phyloP scores from a whole-genome alignment of 2,797 vertebrate genomes.

The Notamacropus eugenii region DNA sequence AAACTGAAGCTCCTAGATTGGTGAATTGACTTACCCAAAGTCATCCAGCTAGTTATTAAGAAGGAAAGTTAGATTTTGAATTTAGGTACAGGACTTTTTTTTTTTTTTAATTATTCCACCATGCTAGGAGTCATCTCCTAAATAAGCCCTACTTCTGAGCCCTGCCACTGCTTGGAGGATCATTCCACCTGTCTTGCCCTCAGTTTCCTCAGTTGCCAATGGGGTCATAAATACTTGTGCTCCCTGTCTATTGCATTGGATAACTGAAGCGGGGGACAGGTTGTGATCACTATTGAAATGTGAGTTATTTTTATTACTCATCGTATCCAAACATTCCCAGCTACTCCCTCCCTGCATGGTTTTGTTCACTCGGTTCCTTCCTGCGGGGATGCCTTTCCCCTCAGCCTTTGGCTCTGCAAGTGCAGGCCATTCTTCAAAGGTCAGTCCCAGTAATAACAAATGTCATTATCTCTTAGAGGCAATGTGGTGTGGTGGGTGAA shows the following conservation, averaged over 20 bases:
- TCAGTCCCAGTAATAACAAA: not conserved
- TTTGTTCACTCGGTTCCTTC: not conserved
- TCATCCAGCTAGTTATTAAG: constrained; percentile 24
- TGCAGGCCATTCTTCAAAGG: not conserved
- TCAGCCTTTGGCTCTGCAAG: not conserved
- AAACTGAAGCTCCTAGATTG: not conserved
- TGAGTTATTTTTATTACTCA: not conserved
- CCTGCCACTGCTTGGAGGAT: not conserved
- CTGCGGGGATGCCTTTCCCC: not conserved
- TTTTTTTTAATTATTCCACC: no score
- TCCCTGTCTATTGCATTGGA: not conserved
- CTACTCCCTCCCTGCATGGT: not conserved
- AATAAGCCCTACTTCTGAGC: not conserved
- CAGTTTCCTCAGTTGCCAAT: not conserved
- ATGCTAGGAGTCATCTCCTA: not conserved
- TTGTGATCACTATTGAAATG: not conserved
- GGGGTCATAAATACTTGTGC: not conserved
- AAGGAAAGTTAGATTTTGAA: not conserved
- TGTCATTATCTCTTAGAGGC: not conserved
- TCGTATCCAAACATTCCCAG: not conserved
- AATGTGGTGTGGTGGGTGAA: not conserved
- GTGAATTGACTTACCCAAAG: not conserved
- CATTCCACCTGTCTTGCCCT: not conserved
- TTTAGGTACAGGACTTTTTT: not conserved
- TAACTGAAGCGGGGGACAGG: not conserved